Evolutionary conservation across 2,113 vertebrate genomes (phyloP).

Genomic region (Eupsittula cactorum): DNA sequence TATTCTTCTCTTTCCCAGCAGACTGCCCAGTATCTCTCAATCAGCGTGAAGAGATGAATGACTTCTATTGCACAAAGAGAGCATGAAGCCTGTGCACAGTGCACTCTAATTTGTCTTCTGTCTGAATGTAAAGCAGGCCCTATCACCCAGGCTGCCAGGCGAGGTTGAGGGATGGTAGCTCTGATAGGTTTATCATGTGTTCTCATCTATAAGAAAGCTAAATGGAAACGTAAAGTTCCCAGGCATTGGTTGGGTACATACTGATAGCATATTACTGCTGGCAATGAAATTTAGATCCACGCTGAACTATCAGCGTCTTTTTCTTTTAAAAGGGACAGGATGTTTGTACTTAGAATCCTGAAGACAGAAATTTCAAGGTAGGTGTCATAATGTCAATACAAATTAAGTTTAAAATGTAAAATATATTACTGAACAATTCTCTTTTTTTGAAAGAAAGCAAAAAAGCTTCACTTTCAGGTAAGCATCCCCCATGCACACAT

Average conservation of each 20-base stretch:
- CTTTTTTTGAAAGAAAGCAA: background rate
- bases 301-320: background rate
- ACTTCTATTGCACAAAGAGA: constrained; percentile 21
- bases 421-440: background rate
- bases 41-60: constrained; percentile 42
- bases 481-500: background rate
- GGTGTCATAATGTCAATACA: background rate
- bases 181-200: constrained; percentile 77
- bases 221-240: constrained; percentile 66
- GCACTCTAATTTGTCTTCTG: constrained; percentile 60
- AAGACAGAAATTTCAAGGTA: background rate
- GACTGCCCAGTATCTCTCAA: background rate
- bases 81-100: constrained; percentile 13
- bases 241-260: background rate
- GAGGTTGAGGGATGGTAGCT: constrained; percentile 69
- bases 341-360: background rate
- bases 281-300: constrained; percentile 32
- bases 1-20: background rate
- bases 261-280: constrained; percentile 52
- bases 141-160: constrained; percentile 59
- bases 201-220: constrained; percentile 66
- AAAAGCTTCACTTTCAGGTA: background rate
- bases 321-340: background rate
- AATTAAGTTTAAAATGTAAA: background rate
- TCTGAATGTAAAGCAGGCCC: constrained; percentile 46